Base-by-base conservation (phyloP, 2,888 invertebrate species). In the Acrobasis repandana region DNA sequence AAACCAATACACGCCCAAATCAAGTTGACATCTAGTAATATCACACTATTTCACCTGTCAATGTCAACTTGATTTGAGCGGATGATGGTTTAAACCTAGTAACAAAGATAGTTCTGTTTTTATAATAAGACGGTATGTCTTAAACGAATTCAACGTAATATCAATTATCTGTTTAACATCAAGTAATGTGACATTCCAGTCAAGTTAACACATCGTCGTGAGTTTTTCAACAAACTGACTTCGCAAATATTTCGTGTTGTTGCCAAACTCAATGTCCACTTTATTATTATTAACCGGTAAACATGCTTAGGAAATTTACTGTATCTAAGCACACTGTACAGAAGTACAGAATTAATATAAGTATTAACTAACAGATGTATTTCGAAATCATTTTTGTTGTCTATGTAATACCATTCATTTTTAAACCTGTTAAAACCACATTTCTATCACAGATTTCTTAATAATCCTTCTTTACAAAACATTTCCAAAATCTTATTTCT, bases 201-300 rank as follows among this genome's bases (percentile, higher is more conserved):
- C 76, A 73, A 79, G 77, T 84, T 85, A 81, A 80, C 86, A 86
- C 75, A 73, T 82, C 67, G 75, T 69, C 73, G 85, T 70, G 76
- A 86, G 62, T 77, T 84, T 83, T 85, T 79, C 76, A 74, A 80
- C 82, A 83, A 85, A 87, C 83, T 75, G 67, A 73, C 62, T 67
- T 61, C 51, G 79, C 82, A 88, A 88, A 88, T 73, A 85, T 72
- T 74, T 74, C 68, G 63, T 76, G 71, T 72, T 74, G 75, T 79
- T 75, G 74, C 75, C 71, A 79, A 78, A 79, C 72, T 63, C 64
- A 63, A 60, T 36, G 52, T 52, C 58, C 60, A 64, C 36, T 61
- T 57, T 38, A 47, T 51, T 34, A 63, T 20, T 49, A 28, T 46
- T 52, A 57, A 52, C 60, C 65, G 71, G 64, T 67, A 65, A 10